Evolutionary conservation across 2,888 invertebrate genomes (phyloP).

Genomic region (Melanostoma scalare): DNA sequence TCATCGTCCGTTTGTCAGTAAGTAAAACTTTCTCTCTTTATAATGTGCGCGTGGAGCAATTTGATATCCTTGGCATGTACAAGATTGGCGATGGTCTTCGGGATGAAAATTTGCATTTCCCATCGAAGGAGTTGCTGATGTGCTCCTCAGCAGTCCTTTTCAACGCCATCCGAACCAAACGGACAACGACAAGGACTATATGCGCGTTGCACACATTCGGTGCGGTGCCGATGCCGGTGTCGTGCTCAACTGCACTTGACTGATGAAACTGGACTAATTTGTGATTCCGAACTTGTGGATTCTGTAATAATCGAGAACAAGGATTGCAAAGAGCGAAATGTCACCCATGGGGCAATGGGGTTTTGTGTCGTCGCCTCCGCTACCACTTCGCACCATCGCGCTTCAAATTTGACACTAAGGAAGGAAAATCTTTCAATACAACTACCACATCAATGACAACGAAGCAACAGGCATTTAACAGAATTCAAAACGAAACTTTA

Average conservation of each 20-base stretch:
- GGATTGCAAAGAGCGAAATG: constrained; percentile 49
- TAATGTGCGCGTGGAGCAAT: constrained; percentile 43
- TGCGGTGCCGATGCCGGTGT: constrained; percentile 26
- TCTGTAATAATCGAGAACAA: constrained; percentile 68
- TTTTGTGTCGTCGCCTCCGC: not conserved
- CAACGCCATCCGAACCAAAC: constrained; percentile 20
- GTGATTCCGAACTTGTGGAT: constrained; percentile 69
- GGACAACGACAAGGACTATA: constrained; percentile 3
- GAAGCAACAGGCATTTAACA: too few species aligned
- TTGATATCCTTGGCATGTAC: constrained; percentile 69
- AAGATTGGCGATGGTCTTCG: constrained; percentile 53
- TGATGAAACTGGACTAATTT: constrained; percentile 70
- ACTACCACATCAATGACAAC: too few species aligned
- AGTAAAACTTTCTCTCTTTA: constrained; percentile 56
- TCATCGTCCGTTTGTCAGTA: constrained; percentile 33
- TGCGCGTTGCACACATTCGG: constrained; percentile 1
- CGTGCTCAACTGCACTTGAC: constrained; percentile 57
- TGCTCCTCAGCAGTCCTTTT: not conserved
- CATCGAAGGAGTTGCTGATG: constrained; percentile 37
- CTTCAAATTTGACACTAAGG: too few species aligned
- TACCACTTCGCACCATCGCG: too few species aligned
- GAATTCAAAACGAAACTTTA: too few species aligned
- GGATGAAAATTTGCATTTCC: constrained; percentile 64
- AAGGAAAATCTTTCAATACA: too few species aligned
- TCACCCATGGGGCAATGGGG: constrained; percentile 46